Percentiles rank a stretch among this genome's conserved stretches.
phyloP scores from a whole-genome alignment of 2,113 vertebrate genomes.

The Psephotus haematonotus region DNA sequence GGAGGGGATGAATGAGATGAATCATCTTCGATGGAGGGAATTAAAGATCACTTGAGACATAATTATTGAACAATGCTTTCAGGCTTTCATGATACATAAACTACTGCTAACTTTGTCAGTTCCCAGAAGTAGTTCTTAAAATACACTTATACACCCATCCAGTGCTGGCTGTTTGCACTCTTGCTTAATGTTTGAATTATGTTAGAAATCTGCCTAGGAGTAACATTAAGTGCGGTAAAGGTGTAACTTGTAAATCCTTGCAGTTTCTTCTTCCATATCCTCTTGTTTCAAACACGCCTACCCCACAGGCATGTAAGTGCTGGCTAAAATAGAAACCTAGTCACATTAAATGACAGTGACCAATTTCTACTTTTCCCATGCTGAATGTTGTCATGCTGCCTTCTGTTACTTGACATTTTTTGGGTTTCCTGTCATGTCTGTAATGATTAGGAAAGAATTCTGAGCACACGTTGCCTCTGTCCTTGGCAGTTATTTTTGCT shows the following conservation, averaged over 20 bases:
- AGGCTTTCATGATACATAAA: background rate
- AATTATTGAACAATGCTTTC: slow-evolving; percentile 9
- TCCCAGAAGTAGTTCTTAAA: background rate
- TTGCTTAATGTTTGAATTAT: background rate
- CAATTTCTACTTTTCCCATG: background rate
- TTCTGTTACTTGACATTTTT: slow-evolving; percentile 41
- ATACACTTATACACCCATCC: background rate
- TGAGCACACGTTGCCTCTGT: slow-evolving; percentile 16
- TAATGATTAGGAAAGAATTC: slow-evolving; percentile 17
- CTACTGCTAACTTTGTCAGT: background rate
- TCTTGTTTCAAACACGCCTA: background rate
- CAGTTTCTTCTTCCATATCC: background rate
- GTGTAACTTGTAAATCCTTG: background rate
- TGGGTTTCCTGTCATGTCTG: background rate
- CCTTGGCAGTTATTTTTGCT: slow-evolving; percentile 39
- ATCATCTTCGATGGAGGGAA: background rate
- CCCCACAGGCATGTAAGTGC: rapidly evolving
- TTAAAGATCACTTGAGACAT: background rate
- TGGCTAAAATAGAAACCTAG: background rate
- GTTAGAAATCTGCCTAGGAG: background rate
- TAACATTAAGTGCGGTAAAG: background rate
- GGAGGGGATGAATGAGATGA: background rate
- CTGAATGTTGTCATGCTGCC: background rate
- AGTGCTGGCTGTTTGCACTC: background rate
- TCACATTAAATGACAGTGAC: background rate